Evolutionary conservation across 2,797 vertebrate genomes (phyloP).

Genomic region (Eremophila alpestris): DNA sequence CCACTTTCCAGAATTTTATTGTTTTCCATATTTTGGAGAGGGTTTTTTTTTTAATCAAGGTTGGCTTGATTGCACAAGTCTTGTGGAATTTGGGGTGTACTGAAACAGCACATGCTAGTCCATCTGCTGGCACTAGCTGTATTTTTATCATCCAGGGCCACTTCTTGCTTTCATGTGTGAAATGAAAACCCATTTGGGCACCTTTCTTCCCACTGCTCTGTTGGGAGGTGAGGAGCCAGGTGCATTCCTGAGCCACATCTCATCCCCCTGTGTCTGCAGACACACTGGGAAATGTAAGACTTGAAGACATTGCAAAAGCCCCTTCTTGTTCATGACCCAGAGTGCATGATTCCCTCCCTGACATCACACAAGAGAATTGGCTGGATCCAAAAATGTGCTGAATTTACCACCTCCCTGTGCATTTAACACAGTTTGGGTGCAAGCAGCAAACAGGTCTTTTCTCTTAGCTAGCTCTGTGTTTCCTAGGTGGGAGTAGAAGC

Average conservation of each 20-base stretch:
- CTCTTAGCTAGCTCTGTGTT: background rate
- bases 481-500: background rate
- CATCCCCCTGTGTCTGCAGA: background rate
- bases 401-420: background rate
- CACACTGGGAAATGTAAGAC: background rate
- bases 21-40: background rate
- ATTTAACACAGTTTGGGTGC: background rate
- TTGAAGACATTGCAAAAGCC: background rate
- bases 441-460: background rate
- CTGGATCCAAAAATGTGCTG: background rate
- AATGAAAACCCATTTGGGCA: background rate
- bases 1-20: background rate
- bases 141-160: background rate
- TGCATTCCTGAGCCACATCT: fast-evolving
- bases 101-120: background rate
- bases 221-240: background rate
- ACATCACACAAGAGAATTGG: fast-evolving
- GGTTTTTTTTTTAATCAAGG: background rate
- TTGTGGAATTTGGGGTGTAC: background rate
- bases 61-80: background rate
- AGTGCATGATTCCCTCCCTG: fast-evolving
- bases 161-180: background rate
- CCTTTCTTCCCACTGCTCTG: background rate
- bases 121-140: background rate
- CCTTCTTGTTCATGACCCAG: background rate